Base-by-base conservation (phyloP, 2,888 invertebrate genomes). In the Allophyes oxyacanthae region DNA sequence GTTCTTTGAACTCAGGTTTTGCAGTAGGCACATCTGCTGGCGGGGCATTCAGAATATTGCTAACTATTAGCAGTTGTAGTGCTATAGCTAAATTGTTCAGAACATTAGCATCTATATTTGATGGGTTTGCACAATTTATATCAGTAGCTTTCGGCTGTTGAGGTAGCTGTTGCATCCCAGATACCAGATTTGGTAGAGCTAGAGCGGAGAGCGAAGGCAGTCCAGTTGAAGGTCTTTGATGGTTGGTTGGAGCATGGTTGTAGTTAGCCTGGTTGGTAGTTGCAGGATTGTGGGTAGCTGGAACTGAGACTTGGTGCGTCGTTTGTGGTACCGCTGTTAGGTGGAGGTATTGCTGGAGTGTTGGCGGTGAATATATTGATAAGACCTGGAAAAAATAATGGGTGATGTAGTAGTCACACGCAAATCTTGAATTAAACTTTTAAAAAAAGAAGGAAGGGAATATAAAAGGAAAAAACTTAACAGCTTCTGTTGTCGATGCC, bases 1-100 rank as follows among this genome's bases (percentile, higher is more conserved):
- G 10, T 37, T 60, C 64, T 0, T 46, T 64, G 0, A 9, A 1
- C 28, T 28, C 26, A 0, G 28, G 0, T 32, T 61, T 56, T 4
- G 38, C 5, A 0, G 3, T 1, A 0, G 25, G 0, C 0, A 33
- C 8, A 2, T 58, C 56, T 0, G 20, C 72, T 26, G 73, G 61
- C 2, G 87, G 84, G 7, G 79, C 61, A 28, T 86, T 88, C 6
- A 92, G 59, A 10, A 92, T 81, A 57, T 91, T 92, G 30, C 83
- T 91, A 0, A 92, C 78, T 6, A 92, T 86, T 1, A 92, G 53
- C 6, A 92, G 54, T 33, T 92, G 92, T 42, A 92, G 70, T 0
- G 92, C 91, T 33, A 92, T 85, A 2, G 92, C 92, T 61, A 92
- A 70, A 61, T 92, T 92, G 38, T 92, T 92, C 0, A 92, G 56